Conservation (phyloP, 1,140 invertebrate genomes). For the Aethina tumida region DNA sequence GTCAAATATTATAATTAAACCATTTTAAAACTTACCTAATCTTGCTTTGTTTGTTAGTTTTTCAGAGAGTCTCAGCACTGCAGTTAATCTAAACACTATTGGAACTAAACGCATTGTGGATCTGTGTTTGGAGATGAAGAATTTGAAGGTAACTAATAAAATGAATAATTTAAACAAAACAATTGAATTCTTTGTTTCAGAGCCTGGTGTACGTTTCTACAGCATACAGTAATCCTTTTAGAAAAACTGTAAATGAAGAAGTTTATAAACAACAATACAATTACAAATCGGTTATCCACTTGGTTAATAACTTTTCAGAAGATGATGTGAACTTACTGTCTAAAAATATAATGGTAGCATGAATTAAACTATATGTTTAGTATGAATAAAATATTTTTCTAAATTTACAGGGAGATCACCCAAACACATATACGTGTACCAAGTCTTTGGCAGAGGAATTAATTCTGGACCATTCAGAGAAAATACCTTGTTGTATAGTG, state of each 20-base stretch:
- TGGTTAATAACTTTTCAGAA: slow-evolving; percentile 46
- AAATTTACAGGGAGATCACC: slow-evolving; percentile 53
- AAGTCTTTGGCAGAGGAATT: slow-evolving; percentile 77
- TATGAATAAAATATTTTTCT: not conserved
- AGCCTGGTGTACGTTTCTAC: slow-evolving; percentile 80
- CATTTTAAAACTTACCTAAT: no score
- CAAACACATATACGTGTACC: slow-evolving; percentile 82
- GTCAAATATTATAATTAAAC: no score
- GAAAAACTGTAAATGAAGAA: slow-evolving; percentile 54
- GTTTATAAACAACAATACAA: slow-evolving; percentile 60
- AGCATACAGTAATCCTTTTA: slow-evolving; percentile 76
- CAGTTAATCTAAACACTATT: slow-evolving; percentile 62
- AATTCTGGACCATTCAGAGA: slow-evolving; percentile 46
- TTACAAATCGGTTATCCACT: slow-evolving; percentile 50
- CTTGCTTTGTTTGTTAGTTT: slow-evolving; percentile 43
- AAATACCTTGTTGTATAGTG: slow-evolving; percentile 81
- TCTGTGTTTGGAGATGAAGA: slow-evolving; percentile 58
- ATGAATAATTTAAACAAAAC: not conserved
- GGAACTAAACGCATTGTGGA: slow-evolving; percentile 62
- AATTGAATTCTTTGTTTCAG: slow-evolving; percentile 33
- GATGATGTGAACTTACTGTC: slow-evolving; percentile 48
- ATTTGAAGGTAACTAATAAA: slow-evolving; percentile 61
- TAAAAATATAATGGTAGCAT: slow-evolving; percentile 42
- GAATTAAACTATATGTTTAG: slow-evolving; percentile 8
- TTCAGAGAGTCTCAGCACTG: slow-evolving; percentile 71